These are phyloP conservation scores for Muricea muricata DNA, from an alignment of 92 coral and sea anemone species.

Conservation along the genomic window DNA sequence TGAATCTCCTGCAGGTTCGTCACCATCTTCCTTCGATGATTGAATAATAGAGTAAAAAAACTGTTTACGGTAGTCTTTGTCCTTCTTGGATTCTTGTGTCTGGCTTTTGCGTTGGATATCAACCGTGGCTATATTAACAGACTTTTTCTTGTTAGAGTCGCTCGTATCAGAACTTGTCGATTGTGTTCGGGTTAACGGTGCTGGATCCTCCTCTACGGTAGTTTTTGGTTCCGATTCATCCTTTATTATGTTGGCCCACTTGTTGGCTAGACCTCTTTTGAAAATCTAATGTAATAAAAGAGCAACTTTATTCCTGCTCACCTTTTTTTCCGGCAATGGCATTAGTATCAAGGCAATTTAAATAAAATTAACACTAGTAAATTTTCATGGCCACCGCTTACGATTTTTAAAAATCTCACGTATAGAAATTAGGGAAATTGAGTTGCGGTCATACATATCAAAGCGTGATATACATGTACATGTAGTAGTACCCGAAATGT, in stretches of 20 bases:
- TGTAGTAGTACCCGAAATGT: no score
- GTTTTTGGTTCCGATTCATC: neutral
- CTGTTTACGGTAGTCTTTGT: constrained; percentile 72
- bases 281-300: neutral
- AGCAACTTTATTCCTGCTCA: no score
- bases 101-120: constrained; percentile 34
- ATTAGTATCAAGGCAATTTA: no score
- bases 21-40: neutral
- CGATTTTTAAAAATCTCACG: no score
- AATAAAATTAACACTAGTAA: no score
- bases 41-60: constrained; percentile 88
- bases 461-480: no score
- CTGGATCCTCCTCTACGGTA: neutral
- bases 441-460: no score
- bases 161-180: constrained; percentile 16
- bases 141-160: constrained; percentile 9
- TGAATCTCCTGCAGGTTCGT: neutral
- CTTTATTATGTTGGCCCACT: constrained; percentile 30
- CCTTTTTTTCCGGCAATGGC: no score
- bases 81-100: constrained; percentile 6
- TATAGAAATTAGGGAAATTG: no score
- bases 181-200: neutral
- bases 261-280: constrained; percentile 37
- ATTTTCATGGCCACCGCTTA: no score
- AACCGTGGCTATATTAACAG: constrained; percentile 31